A percentile compares a stretch with the other conserved stretches of the same genome.
These are phyloP conservation scores for Conus ventricosus DNA, from an alignment of 1,140 invertebrate species.

Conservation along the genomic window DNA sequence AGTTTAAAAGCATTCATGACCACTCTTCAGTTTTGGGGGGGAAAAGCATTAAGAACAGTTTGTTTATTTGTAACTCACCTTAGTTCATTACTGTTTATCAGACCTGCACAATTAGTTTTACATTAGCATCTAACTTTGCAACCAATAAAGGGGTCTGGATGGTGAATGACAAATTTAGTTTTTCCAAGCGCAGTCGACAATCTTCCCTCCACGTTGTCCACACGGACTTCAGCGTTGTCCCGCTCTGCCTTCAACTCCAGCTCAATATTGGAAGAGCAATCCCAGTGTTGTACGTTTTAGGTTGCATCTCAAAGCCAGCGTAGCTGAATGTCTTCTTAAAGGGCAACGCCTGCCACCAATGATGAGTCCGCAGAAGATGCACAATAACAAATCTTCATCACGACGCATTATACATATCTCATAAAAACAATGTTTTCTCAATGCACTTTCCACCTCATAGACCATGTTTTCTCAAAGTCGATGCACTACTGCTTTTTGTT, in stretches of 20 bases:
- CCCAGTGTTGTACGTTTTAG: conserved; percentile 93
- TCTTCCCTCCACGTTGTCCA: conserved; percentile 88
- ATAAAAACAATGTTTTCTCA: not conserved
- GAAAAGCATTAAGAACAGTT: too few species aligned
- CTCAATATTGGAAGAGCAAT: conserved; percentile 98
- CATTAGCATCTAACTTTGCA: too few species aligned
- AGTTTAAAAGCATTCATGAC: too few species aligned
- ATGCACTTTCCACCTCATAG: too few species aligned
- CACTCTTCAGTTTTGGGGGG: too few species aligned
- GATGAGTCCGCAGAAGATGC: conserved; percentile 83
- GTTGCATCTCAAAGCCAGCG: conserved; percentile 99
- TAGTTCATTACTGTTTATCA: too few species aligned
- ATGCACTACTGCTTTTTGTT: too few species aligned
- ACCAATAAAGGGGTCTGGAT: too few species aligned
- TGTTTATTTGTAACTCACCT: too few species aligned
- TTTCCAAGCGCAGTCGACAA: not conserved
- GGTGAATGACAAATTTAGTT: too few species aligned
- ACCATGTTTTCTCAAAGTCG: not conserved
- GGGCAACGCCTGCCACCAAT: conserved; percentile 93
- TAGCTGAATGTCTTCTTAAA: conserved; percentile 99
- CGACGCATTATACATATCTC: not conserved
- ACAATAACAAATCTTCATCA: not conserved
- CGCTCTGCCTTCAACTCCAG: conserved; percentile 98
- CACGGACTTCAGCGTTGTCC: conserved; percentile 97
- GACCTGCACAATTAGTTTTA: too few species aligned